Percentiles rank a stretch among this genome's conserved stretches.
Evolutionary conservation across 2,888 invertebrate species (phyloP).

Genomic region (Heliconius ismenius): DNA sequence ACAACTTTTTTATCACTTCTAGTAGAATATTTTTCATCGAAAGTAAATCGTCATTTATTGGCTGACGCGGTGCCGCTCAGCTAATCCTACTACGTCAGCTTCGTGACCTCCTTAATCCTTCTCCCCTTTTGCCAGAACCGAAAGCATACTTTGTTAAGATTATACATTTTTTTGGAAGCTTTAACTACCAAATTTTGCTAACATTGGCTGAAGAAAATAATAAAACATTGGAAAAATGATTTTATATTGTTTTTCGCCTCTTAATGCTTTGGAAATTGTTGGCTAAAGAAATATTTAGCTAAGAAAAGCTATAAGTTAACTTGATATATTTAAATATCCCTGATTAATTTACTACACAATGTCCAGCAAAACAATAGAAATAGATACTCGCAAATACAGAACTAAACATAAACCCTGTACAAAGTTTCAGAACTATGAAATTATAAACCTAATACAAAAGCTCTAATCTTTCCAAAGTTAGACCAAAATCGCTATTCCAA

Average conservation of each 20-base stretch:
- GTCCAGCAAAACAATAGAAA: background rate
- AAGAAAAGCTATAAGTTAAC: background rate
- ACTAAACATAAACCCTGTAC: background rate
- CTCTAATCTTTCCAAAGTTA: slow-evolving; percentile 28
- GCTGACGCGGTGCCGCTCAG: slow-evolving; percentile 64
- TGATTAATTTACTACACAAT: background rate
- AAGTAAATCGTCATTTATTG: slow-evolving; percentile 66
- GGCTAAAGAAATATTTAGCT: background rate
- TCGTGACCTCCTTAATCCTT: slow-evolving; percentile 76
- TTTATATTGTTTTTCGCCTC: background rate
- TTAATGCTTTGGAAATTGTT: background rate
- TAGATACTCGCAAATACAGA: background rate
- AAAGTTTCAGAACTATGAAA: slow-evolving; percentile 1
- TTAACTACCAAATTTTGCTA: slow-evolving; percentile 41
- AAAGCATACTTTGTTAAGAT: slow-evolving; percentile 64
- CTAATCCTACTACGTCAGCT: slow-evolving; percentile 76
- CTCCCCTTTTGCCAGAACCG: slow-evolving; percentile 65
- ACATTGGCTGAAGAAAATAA: background rate
- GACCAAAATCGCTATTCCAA: slow-evolving; percentile 33
- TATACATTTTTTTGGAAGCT: slow-evolving; percentile 54
- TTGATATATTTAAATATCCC: background rate
- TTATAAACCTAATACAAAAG: slow-evolving; percentile 22
- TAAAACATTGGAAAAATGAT: background rate
- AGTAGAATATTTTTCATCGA: slow-evolving; percentile 48
- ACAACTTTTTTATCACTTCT: slow-evolving; percentile 43